Evolutionary conservation across 2,888 invertebrate genomes (phyloP).

Genomic region (Maniola hyperantus): DNA sequence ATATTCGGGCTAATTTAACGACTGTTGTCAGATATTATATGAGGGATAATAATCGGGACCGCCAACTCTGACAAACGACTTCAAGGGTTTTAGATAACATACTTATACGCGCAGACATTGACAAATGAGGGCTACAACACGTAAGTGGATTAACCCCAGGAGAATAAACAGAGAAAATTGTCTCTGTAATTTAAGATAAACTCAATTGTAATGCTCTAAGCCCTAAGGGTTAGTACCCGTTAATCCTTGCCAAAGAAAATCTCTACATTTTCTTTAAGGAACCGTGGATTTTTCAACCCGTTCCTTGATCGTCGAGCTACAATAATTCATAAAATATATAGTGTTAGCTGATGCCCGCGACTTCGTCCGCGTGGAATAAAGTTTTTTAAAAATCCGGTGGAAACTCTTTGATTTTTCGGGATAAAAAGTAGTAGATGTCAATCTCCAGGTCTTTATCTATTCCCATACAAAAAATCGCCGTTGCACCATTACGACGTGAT

Average conservation of each 20-base stretch:
- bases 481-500: too few relatives aligned
- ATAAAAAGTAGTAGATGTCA: too few relatives aligned
- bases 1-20: constrained; percentile 3
- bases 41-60: constrained; percentile 7
- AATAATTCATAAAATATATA: too few relatives aligned
- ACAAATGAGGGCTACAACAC: not conserved
- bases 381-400: too few relatives aligned
- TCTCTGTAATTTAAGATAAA: not conserved
- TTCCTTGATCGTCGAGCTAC: too few relatives aligned
- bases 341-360: too few relatives aligned
- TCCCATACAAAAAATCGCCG: too few relatives aligned
- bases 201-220: not conserved
- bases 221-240: not conserved
- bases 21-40: constrained; percentile 2
- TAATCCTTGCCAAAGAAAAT: not conserved
- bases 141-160: constrained; percentile 5
- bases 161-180: constrained; percentile 1
- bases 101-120: not conserved
- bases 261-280: not conserved
- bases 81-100: constrained; percentile 8
- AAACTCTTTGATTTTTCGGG: too few relatives aligned
- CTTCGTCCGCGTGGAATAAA: too few relatives aligned
- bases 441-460: too few relatives aligned
- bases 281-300: not conserved
- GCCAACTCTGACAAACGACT: not conserved